A percentile compares a stretch with the other conserved stretches of the same genome.
These are phyloP conservation scores for Dasysyrphus albostriatus DNA, from an alignment of 2,888 invertebrate genomes.

Conservation along the genomic window DNA sequence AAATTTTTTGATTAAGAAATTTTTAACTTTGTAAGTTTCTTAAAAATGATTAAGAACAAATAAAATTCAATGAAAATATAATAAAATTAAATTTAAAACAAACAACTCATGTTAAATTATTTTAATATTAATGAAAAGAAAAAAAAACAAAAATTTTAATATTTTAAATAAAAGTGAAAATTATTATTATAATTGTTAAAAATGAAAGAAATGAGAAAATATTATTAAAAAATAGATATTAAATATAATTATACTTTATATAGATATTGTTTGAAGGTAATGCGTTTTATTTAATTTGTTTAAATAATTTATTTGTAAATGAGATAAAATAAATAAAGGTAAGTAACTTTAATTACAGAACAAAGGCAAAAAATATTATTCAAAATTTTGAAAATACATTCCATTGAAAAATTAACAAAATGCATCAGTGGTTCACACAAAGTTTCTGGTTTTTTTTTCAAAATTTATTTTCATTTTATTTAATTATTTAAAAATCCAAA, in stretches of 20 bases:
- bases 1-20: constrained; percentile 4
- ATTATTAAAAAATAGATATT: constrained; percentile 49
- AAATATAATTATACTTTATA: constrained; percentile 53
- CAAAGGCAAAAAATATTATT: too few relatives aligned
- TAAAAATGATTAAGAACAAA: neutral
- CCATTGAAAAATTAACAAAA: too few relatives aligned
- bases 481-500: too few relatives aligned
- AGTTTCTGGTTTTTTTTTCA: too few relatives aligned
- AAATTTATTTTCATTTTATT: too few relatives aligned
- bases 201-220: constrained; percentile 30
- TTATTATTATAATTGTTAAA: constrained; percentile 47
- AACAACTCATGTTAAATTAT: constrained; percentile 48
- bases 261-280: constrained; percentile 56
- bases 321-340: too few relatives aligned
- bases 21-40: neutral
- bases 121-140: constrained; percentile 39
- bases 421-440: too few relatives aligned
- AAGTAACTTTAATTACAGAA: too few relatives aligned
- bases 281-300: constrained; percentile 40
- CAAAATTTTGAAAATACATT: too few relatives aligned
- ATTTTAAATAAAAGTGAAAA: constrained; percentile 18
- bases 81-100: neutral
- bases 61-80: constrained; percentile 9
- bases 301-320: too few relatives aligned
- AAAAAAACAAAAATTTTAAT: neutral